Conservation (phyloP, 2,888 invertebrate species). For the Calameuta pallipes region DNA sequence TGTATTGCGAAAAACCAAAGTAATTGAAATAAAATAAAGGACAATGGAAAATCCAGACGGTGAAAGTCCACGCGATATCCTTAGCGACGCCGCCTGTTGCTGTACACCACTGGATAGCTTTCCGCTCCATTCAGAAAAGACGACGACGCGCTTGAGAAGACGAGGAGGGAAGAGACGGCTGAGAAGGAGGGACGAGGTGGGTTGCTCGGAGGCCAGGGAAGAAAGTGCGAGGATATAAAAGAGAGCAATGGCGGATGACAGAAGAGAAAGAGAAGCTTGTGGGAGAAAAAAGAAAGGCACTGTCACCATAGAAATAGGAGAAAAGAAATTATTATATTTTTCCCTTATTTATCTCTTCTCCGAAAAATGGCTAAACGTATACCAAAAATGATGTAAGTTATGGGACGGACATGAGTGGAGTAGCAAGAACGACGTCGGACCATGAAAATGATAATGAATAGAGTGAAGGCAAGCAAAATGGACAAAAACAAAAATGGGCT, state of each 20-base stretch:
- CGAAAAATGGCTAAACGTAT: neutral
- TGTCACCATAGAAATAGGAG: neutral
- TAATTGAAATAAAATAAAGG: too few species aligned
- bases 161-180: neutral
- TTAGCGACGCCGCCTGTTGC: slow-evolving; percentile 36
- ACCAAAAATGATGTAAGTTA: too few species aligned
- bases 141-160: slow-evolving; percentile 5
- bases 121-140: slow-evolving; percentile 25
- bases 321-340: neutral
- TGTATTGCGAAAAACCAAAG: too few species aligned
- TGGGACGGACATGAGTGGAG: too few species aligned
- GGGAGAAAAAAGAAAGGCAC: too few species aligned
- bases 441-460: neutral
- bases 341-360: too few species aligned
- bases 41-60: too few species aligned
- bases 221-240: too few species aligned
- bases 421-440: slow-evolving; percentile 6
- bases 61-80: neutral
- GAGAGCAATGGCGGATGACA: too few species aligned
- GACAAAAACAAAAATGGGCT: neutral
- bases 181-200: neutral
- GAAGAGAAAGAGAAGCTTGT: too few species aligned
- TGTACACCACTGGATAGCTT: slow-evolving; percentile 25
- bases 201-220: neutral
- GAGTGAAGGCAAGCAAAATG: slow-evolving; percentile 8